Evolutionary conservation across 1,140 invertebrate species (phyloP).

Genomic region (Cyclina sinensis): DNA sequence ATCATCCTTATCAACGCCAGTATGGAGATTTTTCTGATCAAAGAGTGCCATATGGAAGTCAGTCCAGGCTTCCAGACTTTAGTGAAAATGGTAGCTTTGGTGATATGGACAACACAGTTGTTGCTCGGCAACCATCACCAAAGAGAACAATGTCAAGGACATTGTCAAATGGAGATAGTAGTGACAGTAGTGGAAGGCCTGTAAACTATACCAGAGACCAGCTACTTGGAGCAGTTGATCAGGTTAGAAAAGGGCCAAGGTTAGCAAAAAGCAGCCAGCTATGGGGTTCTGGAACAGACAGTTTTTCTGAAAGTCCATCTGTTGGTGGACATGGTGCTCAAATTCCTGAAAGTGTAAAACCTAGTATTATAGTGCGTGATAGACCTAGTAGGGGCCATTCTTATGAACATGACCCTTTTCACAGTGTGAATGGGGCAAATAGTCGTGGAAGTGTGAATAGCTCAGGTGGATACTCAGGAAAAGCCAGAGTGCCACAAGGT

Average conservation of each 20-base stretch:
- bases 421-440: constrained; percentile 29
- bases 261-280: background rate
- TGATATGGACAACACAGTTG: constrained; percentile 67
- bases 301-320: constrained; percentile 38
- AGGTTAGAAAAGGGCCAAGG: constrained; percentile 83
- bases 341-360: constrained; percentile 65
- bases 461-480: constrained; percentile 69
- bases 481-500: constrained; percentile 31
- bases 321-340: constrained; percentile 53
- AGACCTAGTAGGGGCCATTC: constrained; percentile 66
- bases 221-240: constrained; percentile 86
- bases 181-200: constrained; percentile 81
- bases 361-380: constrained; percentile 61
- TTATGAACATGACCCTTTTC: constrained; percentile 60
- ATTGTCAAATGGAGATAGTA: constrained; percentile 56
- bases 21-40: constrained; percentile 55
- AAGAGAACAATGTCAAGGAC: constrained; percentile 57
- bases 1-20: constrained; percentile 59
- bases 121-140: constrained; percentile 59
- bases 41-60: constrained; percentile 48
- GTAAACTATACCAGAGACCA: constrained; percentile 86
- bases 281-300: constrained; percentile 37
- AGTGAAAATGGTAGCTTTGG: constrained; percentile 58
- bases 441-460: constrained; percentile 74
- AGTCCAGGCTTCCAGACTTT: constrained; percentile 43